Evolutionary conservation across 2,113 vertebrate genomes (phyloP).

Genomic region (Leptosomus discolor): DNA sequence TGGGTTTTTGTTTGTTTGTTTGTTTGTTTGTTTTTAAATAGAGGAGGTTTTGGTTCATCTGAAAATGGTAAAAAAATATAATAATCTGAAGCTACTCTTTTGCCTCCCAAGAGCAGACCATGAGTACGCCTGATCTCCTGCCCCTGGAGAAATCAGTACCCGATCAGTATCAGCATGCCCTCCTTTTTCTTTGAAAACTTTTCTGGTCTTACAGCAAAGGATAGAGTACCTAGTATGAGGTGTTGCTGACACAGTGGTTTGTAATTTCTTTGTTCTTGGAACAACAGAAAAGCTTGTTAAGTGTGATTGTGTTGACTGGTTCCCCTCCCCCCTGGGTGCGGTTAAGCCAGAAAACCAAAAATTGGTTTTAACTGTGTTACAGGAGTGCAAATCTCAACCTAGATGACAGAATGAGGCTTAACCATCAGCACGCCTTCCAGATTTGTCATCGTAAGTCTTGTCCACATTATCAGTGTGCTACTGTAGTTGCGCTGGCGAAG

Average conservation of each 20-base stretch:
- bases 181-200: neutral
- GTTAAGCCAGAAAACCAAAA: neutral
- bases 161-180: neutral
- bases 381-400: neutral
- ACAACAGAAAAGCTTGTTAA: neutral
- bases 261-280: neutral
- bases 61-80: neutral
- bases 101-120: neutral
- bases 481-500: neutral
- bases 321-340: accelerated
- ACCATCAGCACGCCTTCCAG: accelerated
- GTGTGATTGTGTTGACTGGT: neutral
- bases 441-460: neutral
- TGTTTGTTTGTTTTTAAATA: neutral
- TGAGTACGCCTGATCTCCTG: neutral
- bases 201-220: neutral
- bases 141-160: neutral
- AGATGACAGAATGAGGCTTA: neutral
- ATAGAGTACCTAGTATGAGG: neutral
- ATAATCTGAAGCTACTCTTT: neutral
- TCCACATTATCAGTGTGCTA: neutral
- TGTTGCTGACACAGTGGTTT: neutral
- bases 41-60: neutral
- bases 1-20: neutral
- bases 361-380: neutral